Evolutionary conservation across 2,113 vertebrate genomes (phyloP).

Genomic region (Kryptolebias marmoratus): DNA sequence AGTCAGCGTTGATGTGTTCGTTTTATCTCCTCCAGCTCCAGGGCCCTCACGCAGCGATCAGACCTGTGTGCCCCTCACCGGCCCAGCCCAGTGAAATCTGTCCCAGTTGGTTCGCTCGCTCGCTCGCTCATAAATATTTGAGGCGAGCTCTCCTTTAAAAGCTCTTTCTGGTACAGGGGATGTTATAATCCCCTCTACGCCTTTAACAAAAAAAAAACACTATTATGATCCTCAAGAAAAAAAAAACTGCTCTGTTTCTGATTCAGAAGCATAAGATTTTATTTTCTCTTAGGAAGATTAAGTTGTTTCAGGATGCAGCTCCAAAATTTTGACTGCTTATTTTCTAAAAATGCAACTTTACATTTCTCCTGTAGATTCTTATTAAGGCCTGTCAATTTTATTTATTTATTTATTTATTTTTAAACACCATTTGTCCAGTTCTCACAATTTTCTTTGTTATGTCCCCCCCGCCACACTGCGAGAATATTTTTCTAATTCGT

Average conservation of each 20-base stretch:
- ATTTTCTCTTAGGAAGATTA: not conserved
- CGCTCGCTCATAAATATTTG: constrained; percentile 74
- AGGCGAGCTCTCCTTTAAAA: constrained; percentile 70
- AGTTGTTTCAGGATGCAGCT: not conserved
- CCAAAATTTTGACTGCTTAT: not conserved
- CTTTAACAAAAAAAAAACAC: not conserved
- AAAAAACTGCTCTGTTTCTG: constrained; percentile 24
- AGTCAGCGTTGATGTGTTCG: constrained; percentile 11
- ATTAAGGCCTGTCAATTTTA: too few relatives aligned
- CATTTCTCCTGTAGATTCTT: too few relatives aligned
- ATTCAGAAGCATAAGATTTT: not conserved
- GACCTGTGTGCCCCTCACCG: constrained; percentile 58
- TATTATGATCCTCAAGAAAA: constrained; percentile 17
- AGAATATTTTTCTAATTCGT: too few relatives aligned
- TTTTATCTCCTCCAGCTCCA: constrained; percentile 32
- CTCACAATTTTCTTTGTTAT: too few relatives aligned
- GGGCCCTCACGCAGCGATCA: constrained; percentile 66
- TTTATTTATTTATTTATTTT: too few relatives aligned
- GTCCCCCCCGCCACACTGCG: too few relatives aligned
- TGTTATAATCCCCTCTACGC: constrained; percentile 55
- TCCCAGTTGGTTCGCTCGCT: constrained; percentile 68
- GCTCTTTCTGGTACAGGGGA: constrained; percentile 60
- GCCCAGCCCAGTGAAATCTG: constrained; percentile 69
- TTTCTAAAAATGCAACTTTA: too few relatives aligned
- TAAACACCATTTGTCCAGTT: too few relatives aligned